phyloP scores from a whole-genome alignment of 2,113 vertebrate species.

The Scortum barcoo region DNA sequence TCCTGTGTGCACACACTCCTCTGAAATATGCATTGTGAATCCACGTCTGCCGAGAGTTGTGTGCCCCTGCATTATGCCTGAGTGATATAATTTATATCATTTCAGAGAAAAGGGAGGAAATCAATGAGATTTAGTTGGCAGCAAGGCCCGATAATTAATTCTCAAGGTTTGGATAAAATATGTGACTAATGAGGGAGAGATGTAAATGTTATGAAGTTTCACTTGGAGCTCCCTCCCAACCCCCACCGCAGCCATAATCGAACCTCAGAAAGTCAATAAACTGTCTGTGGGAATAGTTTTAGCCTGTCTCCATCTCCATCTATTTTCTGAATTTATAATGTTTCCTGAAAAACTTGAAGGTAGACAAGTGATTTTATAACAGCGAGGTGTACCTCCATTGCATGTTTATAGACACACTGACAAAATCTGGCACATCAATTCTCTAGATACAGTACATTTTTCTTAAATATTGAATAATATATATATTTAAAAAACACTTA shows the following conservation, averaged over 20 bases:
- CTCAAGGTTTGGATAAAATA: slow-evolving; percentile 78
- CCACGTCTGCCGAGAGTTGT: slow-evolving; percentile 39
- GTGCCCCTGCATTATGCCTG: slow-evolving; percentile 58
- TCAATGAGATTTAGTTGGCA: slow-evolving; percentile 69
- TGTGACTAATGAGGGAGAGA: slow-evolving; percentile 75
- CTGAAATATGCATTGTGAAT: slow-evolving; percentile 73
- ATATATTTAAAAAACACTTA: background rate
- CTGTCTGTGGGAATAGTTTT: slow-evolving; percentile 43
- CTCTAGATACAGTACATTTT: background rate
- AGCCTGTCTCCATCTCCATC: slow-evolving; percentile 14
- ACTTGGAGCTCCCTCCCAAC: slow-evolving; percentile 8
- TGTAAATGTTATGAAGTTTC: slow-evolving; percentile 71
- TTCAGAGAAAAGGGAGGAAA: slow-evolving; percentile 62
- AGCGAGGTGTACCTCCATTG: background rate
- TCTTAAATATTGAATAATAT: background rate
- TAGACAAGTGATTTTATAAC: background rate
- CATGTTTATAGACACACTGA: background rate
- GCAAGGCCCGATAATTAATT: slow-evolving; percentile 72
- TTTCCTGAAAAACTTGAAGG: slow-evolving; percentile 19
- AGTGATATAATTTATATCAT: slow-evolving; percentile 76
- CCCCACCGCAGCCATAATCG: slow-evolving; percentile 57
- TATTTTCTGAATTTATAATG: slow-evolving; percentile 23
- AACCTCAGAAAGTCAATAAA: slow-evolving; percentile 62
- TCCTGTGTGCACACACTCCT: background rate
- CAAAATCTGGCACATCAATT: background rate